Evolutionary conservation across 2,113 vertebrate genomes (phyloP), one percentile per base, ranked within the genome.

Genomic region (Sylvilagus bachmani): DNA sequence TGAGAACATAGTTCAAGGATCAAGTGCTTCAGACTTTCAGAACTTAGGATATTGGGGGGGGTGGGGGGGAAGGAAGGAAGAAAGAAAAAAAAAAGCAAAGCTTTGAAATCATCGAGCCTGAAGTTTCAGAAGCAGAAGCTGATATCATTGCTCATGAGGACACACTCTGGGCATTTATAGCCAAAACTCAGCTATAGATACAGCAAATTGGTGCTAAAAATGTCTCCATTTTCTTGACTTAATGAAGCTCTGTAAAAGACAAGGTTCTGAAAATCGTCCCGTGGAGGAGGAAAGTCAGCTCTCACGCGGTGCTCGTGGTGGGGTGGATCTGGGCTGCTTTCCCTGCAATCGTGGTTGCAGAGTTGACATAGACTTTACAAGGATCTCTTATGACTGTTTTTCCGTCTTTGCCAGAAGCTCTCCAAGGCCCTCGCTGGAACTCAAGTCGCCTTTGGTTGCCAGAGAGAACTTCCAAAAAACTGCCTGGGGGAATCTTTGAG

Each of bases 381-480:
- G 86, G 49, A 27, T 5, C 29, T 73, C 70, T 69, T 61, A 49
- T 89, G 25, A 16, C 61, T 80, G 53, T 27, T 22, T 44, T 91
- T 84, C 58, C 6, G 24, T 69, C 71, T 36, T 51, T 69, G 61
- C 88, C 69, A 88, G 53, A 88, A 90, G 71, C 58, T 66, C 67
- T 25, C 71, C 51, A 66, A 51, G 90, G 86, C 77, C 92, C 71
- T 91, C 70, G 24, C 62, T 96, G 95, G 86, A 96, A 84, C 49
- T 77, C 29, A 7, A 11, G 66, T 70, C 64, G 75, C n/a, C 81
- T 78, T 91, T 31, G 22, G 49, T 62, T 95, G 95, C 96, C 85
- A 85, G 75, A 81, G 92, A 82, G 49, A 84, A 36, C 66, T 96
- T 96, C 80, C 77, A 88, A 82, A 95, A 97, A 94, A 85, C 55